A percentile compares a stretch with the other conserved stretches of the same genome.
phyloP scores from a whole-genome alignment of 2,797 vertebrate species.

The Tapirus indicus region DNA sequence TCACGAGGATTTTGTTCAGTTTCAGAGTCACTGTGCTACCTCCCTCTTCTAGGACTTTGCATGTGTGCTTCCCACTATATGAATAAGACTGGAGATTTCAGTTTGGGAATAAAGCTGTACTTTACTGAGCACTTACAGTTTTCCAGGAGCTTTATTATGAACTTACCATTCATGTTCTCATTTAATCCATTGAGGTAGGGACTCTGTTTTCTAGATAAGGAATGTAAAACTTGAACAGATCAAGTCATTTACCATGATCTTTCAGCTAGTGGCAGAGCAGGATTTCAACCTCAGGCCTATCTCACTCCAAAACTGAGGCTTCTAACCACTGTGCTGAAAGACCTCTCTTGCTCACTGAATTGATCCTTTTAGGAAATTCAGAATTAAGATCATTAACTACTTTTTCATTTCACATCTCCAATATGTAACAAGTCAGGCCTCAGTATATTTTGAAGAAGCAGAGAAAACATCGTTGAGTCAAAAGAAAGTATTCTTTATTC shows the following conservation, averaged over 20 bases:
- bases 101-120: background rate
- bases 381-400: background rate
- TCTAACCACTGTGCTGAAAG: background rate
- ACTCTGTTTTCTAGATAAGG: background rate
- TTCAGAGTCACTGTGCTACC: background rate
- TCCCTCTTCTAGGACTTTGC: background rate
- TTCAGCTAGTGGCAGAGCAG: no score
- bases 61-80: background rate
- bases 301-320: background rate
- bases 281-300: background rate
- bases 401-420: constrained; percentile 22
- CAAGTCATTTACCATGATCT: background rate
- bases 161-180: background rate
- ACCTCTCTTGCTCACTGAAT: background rate
- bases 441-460: constrained; percentile 55
- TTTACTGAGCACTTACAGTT: background rate
- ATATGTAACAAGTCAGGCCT: background rate
- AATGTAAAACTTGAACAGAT: background rate
- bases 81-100: background rate
- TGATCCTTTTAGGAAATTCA: constrained; percentile 12
- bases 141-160: background rate
- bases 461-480: constrained; percentile 46
- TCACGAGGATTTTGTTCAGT: background rate
- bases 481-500: constrained; percentile 67
- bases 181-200: background rate